Evolutionary conservation across 2,797 vertebrate genomes (phyloP).

Genomic region (Propithecus deckenii): DNA sequence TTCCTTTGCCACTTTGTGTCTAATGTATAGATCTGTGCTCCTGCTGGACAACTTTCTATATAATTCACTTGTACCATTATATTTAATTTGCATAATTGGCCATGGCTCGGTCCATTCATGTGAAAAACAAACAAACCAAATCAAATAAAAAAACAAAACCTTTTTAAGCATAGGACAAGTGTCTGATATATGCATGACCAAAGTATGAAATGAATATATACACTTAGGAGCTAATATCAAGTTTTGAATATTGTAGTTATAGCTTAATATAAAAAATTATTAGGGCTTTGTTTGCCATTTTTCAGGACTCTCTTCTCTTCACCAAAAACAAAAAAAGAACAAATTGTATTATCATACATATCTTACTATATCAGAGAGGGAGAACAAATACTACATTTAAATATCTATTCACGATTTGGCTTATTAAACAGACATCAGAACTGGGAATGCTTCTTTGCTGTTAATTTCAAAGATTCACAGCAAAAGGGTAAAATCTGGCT

Average conservation of each 20-base stretch:
- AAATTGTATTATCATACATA: background rate
- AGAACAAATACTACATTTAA: background rate
- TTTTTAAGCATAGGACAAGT: background rate
- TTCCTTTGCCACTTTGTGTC: background rate
- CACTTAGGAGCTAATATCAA: background rate
- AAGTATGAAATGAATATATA: background rate
- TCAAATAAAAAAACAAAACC: background rate
- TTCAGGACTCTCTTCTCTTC: background rate
- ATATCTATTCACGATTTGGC: background rate
- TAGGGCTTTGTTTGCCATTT: background rate
- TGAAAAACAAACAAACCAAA: background rate
- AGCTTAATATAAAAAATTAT: background rate
- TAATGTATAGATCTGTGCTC: background rate
- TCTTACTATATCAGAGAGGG: background rate
- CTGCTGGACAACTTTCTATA: background rate
- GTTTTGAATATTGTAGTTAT: background rate
- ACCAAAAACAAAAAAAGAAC: background rate
- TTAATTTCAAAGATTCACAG: background rate
- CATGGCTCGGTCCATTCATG: background rate
- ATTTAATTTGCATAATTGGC: background rate
- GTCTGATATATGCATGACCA: background rate
- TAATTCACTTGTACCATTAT: background rate
- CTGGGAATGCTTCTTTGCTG: background rate
- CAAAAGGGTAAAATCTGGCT: background rate
- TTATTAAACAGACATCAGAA: background rate